Base-by-base conservation (phyloP, 2,888 invertebrate genomes). In the Mystacides longicornis region DNA sequence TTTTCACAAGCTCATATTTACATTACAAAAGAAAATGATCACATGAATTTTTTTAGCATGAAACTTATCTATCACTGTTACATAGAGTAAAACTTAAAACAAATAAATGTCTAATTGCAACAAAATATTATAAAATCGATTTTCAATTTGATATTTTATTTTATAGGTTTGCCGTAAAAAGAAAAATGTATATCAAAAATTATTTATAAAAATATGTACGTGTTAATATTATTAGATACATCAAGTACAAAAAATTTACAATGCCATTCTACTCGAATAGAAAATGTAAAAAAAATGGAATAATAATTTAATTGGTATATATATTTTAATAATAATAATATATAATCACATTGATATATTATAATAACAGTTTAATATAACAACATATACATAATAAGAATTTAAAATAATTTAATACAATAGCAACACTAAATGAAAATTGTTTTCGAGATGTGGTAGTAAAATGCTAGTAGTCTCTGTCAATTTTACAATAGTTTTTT, bases 361-460 rank as follows among this genome's bases (percentile, higher is more conserved):
- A 23, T 48, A 48, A 23, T n/a, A 20, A 23, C 21, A 23, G 48
- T 48, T 5, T 23, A 16, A 43, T 9, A 46, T 20, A 23, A n/a
- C 18, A 48, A 48, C 22, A 48, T 48, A n/a, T 48, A 48, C 43
- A 48, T 21, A 23, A 48, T 16, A 9, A 21, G n/a, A 46, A 9
- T 7, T 46, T 16, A 46, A 20, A 7, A 18, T 16, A 43, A n/a
- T 46, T 46, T 16, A 5, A 46, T 46, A 19, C 23, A 23, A 4
- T 48, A 37, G 49, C 54, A 58, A 21, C 51, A 51, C 18, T 52
- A 53, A 21, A 53, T 50, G 37, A 46, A 52, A 53, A 56, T 49
- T 52, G 27, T 55, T 58, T 37, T 51, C 27, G 55, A 47, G 43
- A 51, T 58, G n/a, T n/a, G n/a, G n/a, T n/a, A n/a, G n/a, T n/a